Conservation (phyloP, 1,140 invertebrate species). For the Hylaeus volcanicus region DNA sequence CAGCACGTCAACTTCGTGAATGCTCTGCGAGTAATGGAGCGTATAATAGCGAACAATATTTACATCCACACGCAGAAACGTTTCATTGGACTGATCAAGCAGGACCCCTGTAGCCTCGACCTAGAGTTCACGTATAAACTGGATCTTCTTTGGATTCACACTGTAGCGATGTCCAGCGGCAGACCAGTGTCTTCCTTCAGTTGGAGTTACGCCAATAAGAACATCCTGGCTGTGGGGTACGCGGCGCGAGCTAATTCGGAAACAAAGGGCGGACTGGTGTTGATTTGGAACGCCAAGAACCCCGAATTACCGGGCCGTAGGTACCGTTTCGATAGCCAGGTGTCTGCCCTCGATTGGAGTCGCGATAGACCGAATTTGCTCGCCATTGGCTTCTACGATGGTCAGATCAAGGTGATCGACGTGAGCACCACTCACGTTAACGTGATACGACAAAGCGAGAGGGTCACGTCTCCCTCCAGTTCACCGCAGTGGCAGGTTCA, state of each 20-base stretch:
- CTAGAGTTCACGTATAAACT: constrained; percentile 84
- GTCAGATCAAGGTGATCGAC: constrained; percentile 87
- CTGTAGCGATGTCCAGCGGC: constrained; percentile 76
- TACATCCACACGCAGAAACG: constrained; percentile 84
- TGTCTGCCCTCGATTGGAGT: constrained; percentile 89
- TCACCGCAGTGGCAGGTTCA: constrained; percentile 86
- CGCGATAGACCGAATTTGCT: constrained; percentile 85
- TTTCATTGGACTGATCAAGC: constrained; percentile 83
- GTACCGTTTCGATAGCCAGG: constrained; percentile 85
- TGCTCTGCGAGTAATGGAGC: constrained; percentile 84
- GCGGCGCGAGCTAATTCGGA: constrained; percentile 82
- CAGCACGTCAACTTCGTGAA: constrained; percentile 81
- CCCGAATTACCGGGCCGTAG: constrained; percentile 89
- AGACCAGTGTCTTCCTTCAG: constrained; percentile 82
- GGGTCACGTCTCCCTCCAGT: constrained; percentile 81
- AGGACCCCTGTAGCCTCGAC: constrained; percentile 83
- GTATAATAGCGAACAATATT: constrained; percentile 85
- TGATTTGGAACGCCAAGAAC: constrained; percentile 93
- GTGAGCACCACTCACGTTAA: constrained; percentile 81
- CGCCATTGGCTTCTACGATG: constrained; percentile 90
- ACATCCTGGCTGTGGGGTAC: constrained; percentile 87
- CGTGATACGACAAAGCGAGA: constrained; percentile 81
- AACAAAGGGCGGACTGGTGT: constrained; percentile 83
- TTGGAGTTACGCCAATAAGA: constrained; percentile 84
- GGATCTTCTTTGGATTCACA: constrained; percentile 84